Base-by-base conservation (phyloP, 2,113 vertebrate species). In the Antennarius striatus region DNA sequence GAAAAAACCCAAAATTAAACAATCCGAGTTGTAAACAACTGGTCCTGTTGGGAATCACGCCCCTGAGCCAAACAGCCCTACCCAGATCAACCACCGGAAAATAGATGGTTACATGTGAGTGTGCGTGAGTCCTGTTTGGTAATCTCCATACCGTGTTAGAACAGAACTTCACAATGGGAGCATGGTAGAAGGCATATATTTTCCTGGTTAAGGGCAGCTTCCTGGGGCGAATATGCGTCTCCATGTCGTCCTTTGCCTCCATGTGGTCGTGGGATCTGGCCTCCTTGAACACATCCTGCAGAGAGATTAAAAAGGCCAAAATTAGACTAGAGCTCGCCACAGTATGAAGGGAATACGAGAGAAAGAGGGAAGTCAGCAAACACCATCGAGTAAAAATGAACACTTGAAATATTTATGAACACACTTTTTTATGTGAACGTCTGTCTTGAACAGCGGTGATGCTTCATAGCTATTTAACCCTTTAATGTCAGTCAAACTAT, bases 151-250 rank as follows among this genome's bases (percentile, higher is more conserved):
- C 98, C 83, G 97, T 99, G 84, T 98, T 99, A 88, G 95, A 96
- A 97, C 98, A 99, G 91, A 99, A 99, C 89, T 99, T 99, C 84
- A 98, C 98, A 75, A 99, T 99, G 45, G 98, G 98, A 61, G 98
- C 97, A 59, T 97, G 97, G 92, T 98, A 99, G 89, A 99, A 99
- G 17, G 96, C 95, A 69, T 99, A 96, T 80, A 99, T 96, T 73
- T 99, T 99, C 74, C 96, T 93, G 51, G 96, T 97, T 78, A 99
- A 92, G 48, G 98, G 98, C 79, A 99, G 93, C 16, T 94, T 94
- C 71, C 97, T 94, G 47, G 96, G 94, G 56, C 95, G 97, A 74
- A 94, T 72, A 28, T 94, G 93, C 13, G 94, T 94, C 56, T 96
- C 96, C 70, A 94, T 93, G 76, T 98, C 97, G 71, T 83, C 92